phyloP scores from a whole-genome alignment of 1,140 invertebrate genomes.

The Idris sp. region DNA sequence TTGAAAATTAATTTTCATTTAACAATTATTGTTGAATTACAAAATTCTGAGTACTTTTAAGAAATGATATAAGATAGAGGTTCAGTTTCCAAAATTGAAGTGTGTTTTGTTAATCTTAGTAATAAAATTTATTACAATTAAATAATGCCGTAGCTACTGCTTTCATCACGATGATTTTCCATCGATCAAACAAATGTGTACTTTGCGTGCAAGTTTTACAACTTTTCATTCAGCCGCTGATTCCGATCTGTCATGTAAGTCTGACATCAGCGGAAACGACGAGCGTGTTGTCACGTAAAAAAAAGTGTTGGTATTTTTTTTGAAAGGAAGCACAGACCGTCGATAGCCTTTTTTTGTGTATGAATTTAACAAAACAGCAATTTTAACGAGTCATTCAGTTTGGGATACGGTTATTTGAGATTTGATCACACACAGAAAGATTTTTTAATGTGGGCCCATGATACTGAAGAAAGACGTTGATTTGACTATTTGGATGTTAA shows the following conservation, averaged over 20 bases:
- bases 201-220: conserved; percentile 58
- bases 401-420: conserved; percentile 30
- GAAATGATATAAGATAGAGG: no score
- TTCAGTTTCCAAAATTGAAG: no score
- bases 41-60: no score
- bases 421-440: not conserved
- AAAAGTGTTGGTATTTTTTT: conserved; percentile 61
- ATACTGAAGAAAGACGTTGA: conserved; percentile 14
- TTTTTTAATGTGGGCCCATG: conserved; percentile 32
- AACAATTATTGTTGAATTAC: no score
- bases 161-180: conserved; percentile 71
- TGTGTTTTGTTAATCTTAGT: no score
- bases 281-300: conserved; percentile 67
- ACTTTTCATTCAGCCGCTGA: conserved; percentile 51
- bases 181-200: conserved; percentile 72
- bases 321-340: conserved; percentile 46
- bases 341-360: conserved; percentile 58
- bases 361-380: conserved; percentile 39
- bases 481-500: conserved; percentile 4
- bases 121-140: no score
- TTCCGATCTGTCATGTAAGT: conserved; percentile 70
- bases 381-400: conserved; percentile 57
- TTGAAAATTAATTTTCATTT: no score
- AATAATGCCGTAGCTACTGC: no score
- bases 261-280: conserved; percentile 65